Base-by-base conservation (phyloP, 2,797 vertebrate genomes). In the Helicolenus hilgendorfi region DNA sequence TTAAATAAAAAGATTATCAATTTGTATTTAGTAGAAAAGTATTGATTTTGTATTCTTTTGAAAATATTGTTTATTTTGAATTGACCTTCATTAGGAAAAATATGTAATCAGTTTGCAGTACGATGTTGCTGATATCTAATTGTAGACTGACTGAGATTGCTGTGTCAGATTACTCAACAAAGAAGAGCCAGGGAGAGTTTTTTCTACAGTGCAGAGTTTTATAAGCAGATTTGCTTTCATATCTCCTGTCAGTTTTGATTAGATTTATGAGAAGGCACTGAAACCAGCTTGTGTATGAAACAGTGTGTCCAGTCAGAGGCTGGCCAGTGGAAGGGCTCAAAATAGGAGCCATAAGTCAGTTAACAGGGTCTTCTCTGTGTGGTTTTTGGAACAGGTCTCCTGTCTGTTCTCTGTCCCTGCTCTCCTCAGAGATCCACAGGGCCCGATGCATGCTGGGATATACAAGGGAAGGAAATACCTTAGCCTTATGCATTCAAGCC, bases 351-450 rank as follows among this genome's bases (percentile, higher is more conserved):
- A 84, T 84, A 79, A 94, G 86, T 83, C 83, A 60, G 75, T 84
- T 79, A 91, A 97, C 94, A 94, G 95, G 89, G 87, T 96, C 89
- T 85, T 96, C 91, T 91, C 94, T 97, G 93, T 97, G 94, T 82
- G 81, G 85, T 60, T 91, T 92, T 89, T 95, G 92, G 95, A 96
- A 96, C 95, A 95, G 95, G 79, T 92, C 86, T 88, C 81, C 81
- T 83, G 88, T 96, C 95, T 97, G 95, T 97, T 95, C 93, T 94
- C 89, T 94, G 92, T 95, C 91, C 89, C 86, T 38, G 68, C 84
- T 77, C 64, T 77, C 87, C 86, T 92, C 78, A 41, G 89, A 94
- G 93, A 91, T 89, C 92, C 88, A 84, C 77, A 71, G 79, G 59
- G 76, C 72, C 72, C 1, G 24, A 71, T 95, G 92, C 94, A 93